Conservation (phyloP, 1,140 invertebrate species). For the Manduca sexta region DNA sequence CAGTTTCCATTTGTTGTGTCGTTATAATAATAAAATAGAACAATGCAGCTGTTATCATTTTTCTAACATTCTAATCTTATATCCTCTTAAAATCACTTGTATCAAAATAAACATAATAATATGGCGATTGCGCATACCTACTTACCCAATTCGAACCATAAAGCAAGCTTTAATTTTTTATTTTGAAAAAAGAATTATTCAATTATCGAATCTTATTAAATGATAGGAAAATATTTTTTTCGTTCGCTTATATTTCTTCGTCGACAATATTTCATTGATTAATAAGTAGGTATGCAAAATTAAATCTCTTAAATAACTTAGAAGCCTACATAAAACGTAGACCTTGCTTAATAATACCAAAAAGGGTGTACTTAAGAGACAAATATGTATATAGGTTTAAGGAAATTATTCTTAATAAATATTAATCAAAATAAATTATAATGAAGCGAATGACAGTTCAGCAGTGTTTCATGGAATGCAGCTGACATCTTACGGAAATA, state of each 20-base stretch:
- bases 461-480: constrained; percentile 5
- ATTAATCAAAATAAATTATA: constrained; percentile 4
- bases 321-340: constrained; percentile 71
- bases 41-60: too few relatives aligned
- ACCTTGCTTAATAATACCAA: constrained; percentile 39
- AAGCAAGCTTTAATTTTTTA: too few relatives aligned
- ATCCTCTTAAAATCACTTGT: not conserved
- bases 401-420: constrained; percentile 11
- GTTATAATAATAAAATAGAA: too few relatives aligned
- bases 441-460: constrained; percentile 7
- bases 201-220: too few relatives aligned
- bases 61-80: too few relatives aligned
- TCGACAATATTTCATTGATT: too few relatives aligned
- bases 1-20: not conserved
- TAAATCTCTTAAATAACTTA: constrained; percentile 57
- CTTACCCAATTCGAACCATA: too few relatives aligned
- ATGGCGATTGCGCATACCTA: constrained; percentile 10
- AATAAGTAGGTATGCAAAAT: constrained; percentile 7
- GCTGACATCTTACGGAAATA: constrained; percentile 2
- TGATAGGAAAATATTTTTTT: too few relatives aligned
- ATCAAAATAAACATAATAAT: constrained; percentile 11
- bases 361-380: constrained; percentile 27
- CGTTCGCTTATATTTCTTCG: too few relatives aligned
- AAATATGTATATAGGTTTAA: constrained; percentile 12
- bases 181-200: too few relatives aligned